A percentile compares a stretch with the other conserved stretches of the same genome.
These are phyloP conservation scores for Drosophila persimilis DNA, from an alignment of 1,140 invertebrate species.

Conservation along the genomic window DNA sequence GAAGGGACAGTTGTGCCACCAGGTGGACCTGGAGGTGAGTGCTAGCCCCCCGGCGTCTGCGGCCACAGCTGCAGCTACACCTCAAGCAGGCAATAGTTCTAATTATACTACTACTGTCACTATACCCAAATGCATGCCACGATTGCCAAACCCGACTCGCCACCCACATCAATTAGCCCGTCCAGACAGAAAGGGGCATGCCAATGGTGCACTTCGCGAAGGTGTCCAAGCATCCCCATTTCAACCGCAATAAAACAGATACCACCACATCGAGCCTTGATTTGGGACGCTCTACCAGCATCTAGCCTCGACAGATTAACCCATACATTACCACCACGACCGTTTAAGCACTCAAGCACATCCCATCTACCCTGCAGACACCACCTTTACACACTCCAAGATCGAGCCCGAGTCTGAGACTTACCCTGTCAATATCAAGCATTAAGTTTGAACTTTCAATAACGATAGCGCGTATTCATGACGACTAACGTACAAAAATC, in stretches of 20 bases:
- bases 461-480: background rate
- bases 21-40: slow-evolving; percentile 75
- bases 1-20: slow-evolving; percentile 66
- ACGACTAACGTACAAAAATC: no score
- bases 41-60: slow-evolving; percentile 60
- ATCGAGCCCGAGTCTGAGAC: no score
- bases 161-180: slow-evolving; percentile 32
- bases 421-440: background rate
- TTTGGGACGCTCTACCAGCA: slow-evolving; percentile 75
- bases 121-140: slow-evolving; percentile 1
- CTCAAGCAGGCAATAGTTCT: slow-evolving; percentile 24
- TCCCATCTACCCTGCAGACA: background rate
- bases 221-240: slow-evolving; percentile 33
- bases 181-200: slow-evolving; percentile 27
- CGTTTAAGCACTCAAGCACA: background rate
- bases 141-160: background rate
- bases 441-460: background rate
- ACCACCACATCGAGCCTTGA: slow-evolving; percentile 65
- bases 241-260: slow-evolving; percentile 62
- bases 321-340: background rate
- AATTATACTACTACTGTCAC: slow-evolving; percentile 19
- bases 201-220: slow-evolving; percentile 75
- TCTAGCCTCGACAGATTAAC: slow-evolving; percentile 40
- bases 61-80: slow-evolving; percentile 48
- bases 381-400: background rate